Conservation (phyloP, 2,888 invertebrate species). For the Cerceris ruficornis region DNA sequence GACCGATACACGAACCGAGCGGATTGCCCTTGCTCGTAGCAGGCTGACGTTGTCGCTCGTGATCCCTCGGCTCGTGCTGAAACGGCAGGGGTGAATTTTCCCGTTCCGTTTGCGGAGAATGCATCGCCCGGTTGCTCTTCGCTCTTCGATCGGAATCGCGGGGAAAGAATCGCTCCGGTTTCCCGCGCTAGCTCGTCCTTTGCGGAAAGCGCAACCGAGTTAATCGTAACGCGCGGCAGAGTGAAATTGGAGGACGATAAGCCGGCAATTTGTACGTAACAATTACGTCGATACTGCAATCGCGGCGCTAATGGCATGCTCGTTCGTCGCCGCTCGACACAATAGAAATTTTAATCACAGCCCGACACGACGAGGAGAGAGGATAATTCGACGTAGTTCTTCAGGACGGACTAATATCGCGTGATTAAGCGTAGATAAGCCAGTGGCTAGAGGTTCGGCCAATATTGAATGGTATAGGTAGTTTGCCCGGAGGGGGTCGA, state of each 20-base stretch:
- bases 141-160: conserved; percentile 7
- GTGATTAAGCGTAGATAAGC: conserved; percentile 77
- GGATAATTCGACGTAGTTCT: conserved; percentile 59
- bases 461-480: conserved; percentile 79
- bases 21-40: conserved; percentile 8
- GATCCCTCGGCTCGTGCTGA: conserved; percentile 21
- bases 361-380: conserved; percentile 19
- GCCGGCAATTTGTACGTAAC: no score
- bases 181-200: no score
- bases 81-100: conserved; percentile 22
- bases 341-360: conserved; percentile 3
- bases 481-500: conserved; percentile 74
- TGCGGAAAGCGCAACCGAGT: no score
- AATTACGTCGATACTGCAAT: no score
- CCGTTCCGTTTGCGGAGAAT: conserved; percentile 32
- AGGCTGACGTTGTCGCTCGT: conserved; percentile 16
- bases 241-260: no score
- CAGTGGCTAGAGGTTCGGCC: conserved; percentile 72
- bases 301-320: neutral
- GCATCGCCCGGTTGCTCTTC: neutral
- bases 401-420: conserved; percentile 61
- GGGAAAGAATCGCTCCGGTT: no score
- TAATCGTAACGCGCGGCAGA: no score
- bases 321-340: neutral
- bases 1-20: conserved; percentile 35